Percentiles rank a stretch among this genome's conserved stretches.
Conservation (phyloP, 2,888 invertebrate genomes). For the Corbicula japonica region DNA sequence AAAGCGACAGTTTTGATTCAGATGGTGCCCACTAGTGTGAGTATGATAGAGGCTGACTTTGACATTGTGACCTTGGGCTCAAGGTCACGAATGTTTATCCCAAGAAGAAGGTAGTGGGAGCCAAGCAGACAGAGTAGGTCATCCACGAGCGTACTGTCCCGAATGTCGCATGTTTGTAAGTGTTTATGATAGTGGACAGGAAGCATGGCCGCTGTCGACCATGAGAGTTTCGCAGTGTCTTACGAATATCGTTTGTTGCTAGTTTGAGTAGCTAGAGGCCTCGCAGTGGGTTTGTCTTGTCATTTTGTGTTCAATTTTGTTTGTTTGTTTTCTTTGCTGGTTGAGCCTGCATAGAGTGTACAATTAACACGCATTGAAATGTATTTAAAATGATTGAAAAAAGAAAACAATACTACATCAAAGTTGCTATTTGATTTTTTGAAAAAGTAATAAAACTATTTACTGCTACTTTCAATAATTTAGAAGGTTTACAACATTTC, state of each 20-base stretch:
- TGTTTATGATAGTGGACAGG: constrained; percentile 42
- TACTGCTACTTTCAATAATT: too few relatives aligned
- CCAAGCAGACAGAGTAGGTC: constrained; percentile 38
- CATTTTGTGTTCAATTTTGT: constrained; percentile 40
- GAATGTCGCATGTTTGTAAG: constrained; percentile 43
- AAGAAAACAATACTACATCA: too few relatives aligned
- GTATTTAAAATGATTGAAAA: too few relatives aligned
- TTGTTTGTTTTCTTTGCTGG: constrained; percentile 56
- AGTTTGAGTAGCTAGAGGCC: constrained; percentile 31
- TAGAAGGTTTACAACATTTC: too few relatives aligned
- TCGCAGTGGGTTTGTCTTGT: constrained; percentile 34
- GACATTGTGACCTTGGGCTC: constrained; percentile 33
- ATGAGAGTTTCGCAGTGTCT: constrained; percentile 32
- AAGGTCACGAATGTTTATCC: constrained; percentile 43
- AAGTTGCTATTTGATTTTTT: too few relatives aligned
- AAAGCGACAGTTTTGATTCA: constrained; percentile 58
- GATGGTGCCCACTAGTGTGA: constrained; percentile 54
- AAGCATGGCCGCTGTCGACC: constrained; percentile 36
- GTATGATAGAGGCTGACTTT: constrained; percentile 59
- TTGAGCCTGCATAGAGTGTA: constrained; percentile 58
- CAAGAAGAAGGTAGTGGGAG: constrained; percentile 27
- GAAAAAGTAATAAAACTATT: too few relatives aligned
- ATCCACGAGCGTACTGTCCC: constrained; percentile 41
- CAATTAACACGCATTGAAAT: too few relatives aligned
- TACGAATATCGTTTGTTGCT: constrained; percentile 35